Base-by-base conservation (phyloP, 2,797 vertebrate genomes). In the Heterohyrax brucei region DNA sequence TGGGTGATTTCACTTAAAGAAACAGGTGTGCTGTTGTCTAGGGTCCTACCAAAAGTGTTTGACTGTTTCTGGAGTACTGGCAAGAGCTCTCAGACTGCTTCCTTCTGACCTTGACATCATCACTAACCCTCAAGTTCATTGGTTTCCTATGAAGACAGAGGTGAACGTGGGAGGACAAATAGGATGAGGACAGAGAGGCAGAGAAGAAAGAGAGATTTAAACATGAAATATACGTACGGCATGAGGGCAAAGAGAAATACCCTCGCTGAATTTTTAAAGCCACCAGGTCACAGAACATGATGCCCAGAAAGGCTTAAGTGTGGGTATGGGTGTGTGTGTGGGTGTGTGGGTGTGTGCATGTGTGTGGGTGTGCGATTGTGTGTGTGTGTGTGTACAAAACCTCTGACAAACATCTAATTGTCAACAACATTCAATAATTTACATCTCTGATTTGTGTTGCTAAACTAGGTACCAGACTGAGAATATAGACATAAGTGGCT, bases 381-480 rank as follows among this genome's bases (percentile, higher is more conserved):
- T 73, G 48, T 64, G 44, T 48, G 72, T 64, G 14, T 62, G 30
- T 44, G 3, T 30, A 48, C 3, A 80, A 9, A 84, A 92, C 76
- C 33, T 70, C 62, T 62, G 33, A 83, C 77, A 82, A 87, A 75
- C n/a, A 85, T 77, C 21, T 89, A 84, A 78, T 81, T 85, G 30
- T 89, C 91, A 84, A 13, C 30, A 86, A 44, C 46, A 72, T 28
- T 83, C 56, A 89, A 53, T 33, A 72, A 50, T 73, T n/a, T 61
- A 6, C 26, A 79, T 39, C 33, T 87, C 44, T 83, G 12, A 76
- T 75, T 84, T 93, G 78, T n/a, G 14, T 91, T 89, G 33, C 1
- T 89, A 73, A 81, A 26, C 26, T 84, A 75, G 14, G 8, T 21
- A 1, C 81, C 64, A 80, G 59, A 68, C 28, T 46, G 3, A 95